phyloP scores from a whole-genome alignment of 2,797 vertebrate genomes.

The Lateolabrax maculatus region DNA sequence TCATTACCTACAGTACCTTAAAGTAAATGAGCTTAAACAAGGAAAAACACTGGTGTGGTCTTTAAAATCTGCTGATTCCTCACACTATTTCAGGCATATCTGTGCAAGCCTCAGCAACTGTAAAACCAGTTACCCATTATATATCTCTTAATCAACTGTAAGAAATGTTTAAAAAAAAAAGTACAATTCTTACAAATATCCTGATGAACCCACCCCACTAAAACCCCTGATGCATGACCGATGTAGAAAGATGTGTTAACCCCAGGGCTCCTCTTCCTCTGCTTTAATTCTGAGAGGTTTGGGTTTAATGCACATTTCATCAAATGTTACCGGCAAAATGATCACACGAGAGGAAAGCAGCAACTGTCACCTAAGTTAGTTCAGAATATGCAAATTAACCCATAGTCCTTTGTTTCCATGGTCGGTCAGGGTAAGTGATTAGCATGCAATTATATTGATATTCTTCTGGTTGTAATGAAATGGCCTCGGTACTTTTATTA shows the following conservation, averaged over 20 bases:
- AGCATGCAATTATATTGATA: constrained; percentile 81
- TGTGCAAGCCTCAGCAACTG: constrained; percentile 42
- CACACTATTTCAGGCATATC: constrained; percentile 14
- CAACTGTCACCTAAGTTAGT: constrained; percentile 99
- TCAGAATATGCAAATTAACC: constrained; percentile 95
- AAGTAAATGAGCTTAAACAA: constrained; percentile 22
- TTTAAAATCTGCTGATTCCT: constrained; percentile 24
- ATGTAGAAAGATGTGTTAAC: constrained; percentile 66
- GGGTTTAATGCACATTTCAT: constrained; percentile 77
- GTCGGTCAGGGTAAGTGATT: constrained; percentile 87
- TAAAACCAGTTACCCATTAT: constrained; percentile 35
- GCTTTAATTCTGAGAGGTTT: constrained; percentile 62
- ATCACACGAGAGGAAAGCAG: constrained; percentile 88
- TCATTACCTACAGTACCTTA: neutral
- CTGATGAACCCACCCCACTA: constrained; percentile 18
- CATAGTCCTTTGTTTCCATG: constrained; percentile 81
- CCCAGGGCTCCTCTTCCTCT: constrained; percentile 60
- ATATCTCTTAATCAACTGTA: constrained; percentile 45
- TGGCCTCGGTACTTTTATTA: constrained; percentile 47
- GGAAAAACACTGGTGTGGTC: constrained; percentile 41
- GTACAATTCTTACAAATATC: constrained; percentile 43
- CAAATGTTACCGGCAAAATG: constrained; percentile 95
- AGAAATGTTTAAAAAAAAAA: constrained; percentile 37
- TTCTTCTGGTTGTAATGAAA: constrained; percentile 53
- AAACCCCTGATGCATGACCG: constrained; percentile 54